These are phyloP conservation scores for Troides oblongomaculatus DNA, from an alignment of 2,888 invertebrate genomes.

Conservation along the genomic window DNA sequence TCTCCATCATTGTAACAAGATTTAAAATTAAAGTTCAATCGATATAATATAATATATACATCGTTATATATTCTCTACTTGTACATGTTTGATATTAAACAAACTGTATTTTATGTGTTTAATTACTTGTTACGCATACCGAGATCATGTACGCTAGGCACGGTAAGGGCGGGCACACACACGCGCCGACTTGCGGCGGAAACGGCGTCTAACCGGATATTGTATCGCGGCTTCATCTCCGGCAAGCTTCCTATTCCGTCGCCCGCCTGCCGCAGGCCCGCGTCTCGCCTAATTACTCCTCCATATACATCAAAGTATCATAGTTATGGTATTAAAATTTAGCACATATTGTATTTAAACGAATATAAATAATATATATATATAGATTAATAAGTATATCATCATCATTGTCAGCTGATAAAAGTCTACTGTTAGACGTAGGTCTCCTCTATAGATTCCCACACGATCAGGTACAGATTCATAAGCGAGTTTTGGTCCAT, in stretches of 20 bases:
- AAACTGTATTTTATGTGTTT: constrained; percentile 1
- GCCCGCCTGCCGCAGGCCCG: constrained; percentile 55
- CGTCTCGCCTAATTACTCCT: constrained; percentile 75
- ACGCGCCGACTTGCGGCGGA: constrained; percentile 72
- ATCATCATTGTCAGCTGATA: no score
- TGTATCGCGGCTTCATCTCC: constrained; percentile 81
- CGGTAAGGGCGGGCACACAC: constrained; percentile 59
- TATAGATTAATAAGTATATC: no score
- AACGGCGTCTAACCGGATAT: constrained; percentile 80
- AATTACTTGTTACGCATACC: constrained; percentile 5
- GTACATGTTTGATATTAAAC: background rate
- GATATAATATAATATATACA: no score
- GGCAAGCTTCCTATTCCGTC: constrained; percentile 75
- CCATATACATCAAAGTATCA: constrained; percentile 22
- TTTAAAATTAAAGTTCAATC: no score
- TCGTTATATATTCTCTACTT: no score
- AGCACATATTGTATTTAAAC: background rate
- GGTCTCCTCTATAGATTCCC: no score
- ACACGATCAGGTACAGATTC: no score
- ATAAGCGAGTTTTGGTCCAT: no score
- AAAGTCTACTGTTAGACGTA: no score
- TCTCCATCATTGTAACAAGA: no score
- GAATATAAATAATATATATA: background rate
- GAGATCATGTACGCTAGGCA: background rate
- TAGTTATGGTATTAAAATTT: background rate